Evolutionary conservation across 2,888 invertebrate species (phyloP), one percentile per base, ranked within the genome.

Genomic region (Byasa hedistus): DNA sequence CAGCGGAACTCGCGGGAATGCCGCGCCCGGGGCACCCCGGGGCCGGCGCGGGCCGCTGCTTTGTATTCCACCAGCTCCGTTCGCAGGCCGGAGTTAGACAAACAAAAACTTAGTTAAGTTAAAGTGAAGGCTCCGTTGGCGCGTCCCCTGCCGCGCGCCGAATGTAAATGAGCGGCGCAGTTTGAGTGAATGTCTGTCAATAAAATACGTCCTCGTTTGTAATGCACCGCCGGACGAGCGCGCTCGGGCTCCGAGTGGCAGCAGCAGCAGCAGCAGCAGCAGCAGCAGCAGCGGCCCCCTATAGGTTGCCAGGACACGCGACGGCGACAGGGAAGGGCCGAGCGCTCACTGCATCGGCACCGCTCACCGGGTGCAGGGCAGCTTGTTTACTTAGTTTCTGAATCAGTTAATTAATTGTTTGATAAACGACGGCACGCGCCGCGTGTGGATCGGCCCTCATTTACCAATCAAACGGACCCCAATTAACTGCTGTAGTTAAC

Each of bases 1-100:
- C 59, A 19, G 58, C 62, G 52, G 27, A 22, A 55, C 61, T 57
- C 23, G 63, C 57, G 32, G 32, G 32, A 32, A 32, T 32, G 32
- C 32, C 32, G 8, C 32, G 32, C 32, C 32, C 7, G 32, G 10
- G 32, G 32, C 32, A 10, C 10, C 32, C 32, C 32, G 32, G 10
- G 32, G 32, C 32, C 7, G 10, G 32, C 32, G 32, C 32, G 32
- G 1, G 32, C 7, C 32, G 0, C 32, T 32, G 7, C 10, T 32
- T 32, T 32, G 32, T 32, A 32, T 32, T 7, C 32, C 32, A 32
- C 32, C 32, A 32, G 32, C 48, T 17, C 48, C 15, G 48, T 17
- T n/a, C 48, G 48, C 48, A 12, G n/a, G 1, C 48, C 17, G 17
- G n/a, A 48, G 17, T 48, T 48, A 48, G 48, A 17, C 48, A 5